Evolutionary conservation across 2,888 invertebrate species (phyloP).

Genomic region (Gandaritis pyraliata): DNA sequence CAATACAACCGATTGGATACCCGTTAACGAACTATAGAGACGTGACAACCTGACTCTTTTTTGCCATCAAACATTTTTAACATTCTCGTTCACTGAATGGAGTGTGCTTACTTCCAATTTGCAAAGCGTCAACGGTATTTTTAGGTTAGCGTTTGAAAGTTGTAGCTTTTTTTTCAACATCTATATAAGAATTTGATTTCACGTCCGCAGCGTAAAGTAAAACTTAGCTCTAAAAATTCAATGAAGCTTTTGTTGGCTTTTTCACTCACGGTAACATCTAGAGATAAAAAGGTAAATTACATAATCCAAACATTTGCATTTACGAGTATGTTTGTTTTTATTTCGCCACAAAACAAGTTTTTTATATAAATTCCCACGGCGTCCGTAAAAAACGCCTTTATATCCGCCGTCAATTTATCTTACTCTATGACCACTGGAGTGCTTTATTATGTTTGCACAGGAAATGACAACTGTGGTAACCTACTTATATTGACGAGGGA

Average conservation of each 20-base stretch:
- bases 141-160: background rate
- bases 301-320: constrained; percentile 2
- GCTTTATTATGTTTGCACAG: constrained; percentile 39
- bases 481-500: constrained; percentile 12
- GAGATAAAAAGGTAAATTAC: background rate
- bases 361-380: constrained; percentile 46
- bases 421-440: constrained; percentile 45
- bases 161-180: too few relatives aligned
- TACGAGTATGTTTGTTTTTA: constrained; percentile 7
- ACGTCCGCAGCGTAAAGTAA: too few relatives aligned
- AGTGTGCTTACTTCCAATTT: constrained; percentile 9
- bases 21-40: constrained; percentile 62
- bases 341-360: constrained; percentile 21
- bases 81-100: constrained; percentile 45
- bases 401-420: constrained; percentile 54
- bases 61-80: constrained; percentile 51
- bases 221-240: too few relatives aligned
- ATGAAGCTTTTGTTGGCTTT: too few relatives aligned
- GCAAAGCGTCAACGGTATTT: background rate
- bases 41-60: constrained; percentile 54
- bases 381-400: constrained; percentile 49
- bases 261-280: too few relatives aligned
- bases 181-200: too few relatives aligned
- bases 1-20: constrained; percentile 54
- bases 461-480: constrained; percentile 21